Evolutionary conservation across 2,113 vertebrate species (phyloP), one percentile per base, ranked within the genome.

Genomic region (Austrofundulus limnaeus): DNA sequence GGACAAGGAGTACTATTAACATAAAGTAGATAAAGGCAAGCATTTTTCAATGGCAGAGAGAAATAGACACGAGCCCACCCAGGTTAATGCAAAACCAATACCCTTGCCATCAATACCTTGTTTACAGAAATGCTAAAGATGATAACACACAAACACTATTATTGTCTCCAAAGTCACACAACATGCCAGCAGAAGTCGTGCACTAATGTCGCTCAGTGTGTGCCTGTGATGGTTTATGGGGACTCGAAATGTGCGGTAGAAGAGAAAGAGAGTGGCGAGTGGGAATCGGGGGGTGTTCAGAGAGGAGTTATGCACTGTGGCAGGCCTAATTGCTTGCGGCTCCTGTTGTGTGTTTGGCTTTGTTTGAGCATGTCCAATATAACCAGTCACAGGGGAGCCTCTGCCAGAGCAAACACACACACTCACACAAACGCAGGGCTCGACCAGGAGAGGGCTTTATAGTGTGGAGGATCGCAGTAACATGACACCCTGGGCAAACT

Each of bases 291-390:
- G 75, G 50, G 49, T 64, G 73, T 77, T 75, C 76, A 25, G 28
- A 67, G 72, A 60, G 75, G 60, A 82, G 68, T 61, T 58, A 76
- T 85, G 78, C 69, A 67, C 71, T 61, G 77, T 70, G 82, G 83
- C 78, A 71, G 80, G 45, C 53, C 71, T 90, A 88, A 91, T 88
- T 88, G 82, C 84, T 86, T 78, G 78, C 62, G 82, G 86, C 83
- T 91, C 88, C 85, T 85, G 84, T 87, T 88, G 82, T 90, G 80
- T 88, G 84, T 86, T 85, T 79, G 83, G 82, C 87, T 89, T 87
- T 90, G 88, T 89, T 85, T 89, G 83, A 88, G 88, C 82, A 83
- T 64, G 84, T 88, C 82, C 80, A 85, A 85, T 83, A 81, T 77
- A 88, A 89, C 84, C 82, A 88, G 80, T 90, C 82, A 80, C 78